Evolutionary conservation across 2,888 invertebrate genomes (phyloP).

Genomic region (Tanaodytes sp.): DNA sequence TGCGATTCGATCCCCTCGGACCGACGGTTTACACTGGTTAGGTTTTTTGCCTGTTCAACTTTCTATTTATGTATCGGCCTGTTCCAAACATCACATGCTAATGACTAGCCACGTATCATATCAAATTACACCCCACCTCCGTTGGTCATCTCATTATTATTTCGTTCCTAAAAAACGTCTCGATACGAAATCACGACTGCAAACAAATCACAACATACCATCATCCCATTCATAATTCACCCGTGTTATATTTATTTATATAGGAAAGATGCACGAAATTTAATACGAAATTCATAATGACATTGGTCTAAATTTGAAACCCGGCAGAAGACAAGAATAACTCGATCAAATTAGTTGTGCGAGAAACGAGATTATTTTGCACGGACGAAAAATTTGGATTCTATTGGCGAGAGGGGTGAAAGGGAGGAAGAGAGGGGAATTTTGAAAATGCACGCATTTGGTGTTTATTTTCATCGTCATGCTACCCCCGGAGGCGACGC

Average conservation of each 20-base stretch:
- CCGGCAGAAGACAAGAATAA: slow-evolving; percentile 15
- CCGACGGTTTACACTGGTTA: slow-evolving; percentile 79
- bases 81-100: slow-evolving; percentile 15
- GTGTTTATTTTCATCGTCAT: slow-evolving; percentile 11
- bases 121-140: not conserved
- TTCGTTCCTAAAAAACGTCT: not conserved
- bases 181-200: not conserved
- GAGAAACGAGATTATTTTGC: too few species aligned
- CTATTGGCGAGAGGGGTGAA: too few species aligned
- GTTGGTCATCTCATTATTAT: too few species aligned
- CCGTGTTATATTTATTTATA: too few species aligned
- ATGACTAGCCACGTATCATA: slow-evolving; percentile 20
- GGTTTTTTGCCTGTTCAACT: slow-evolving; percentile 54
- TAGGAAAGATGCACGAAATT: not conserved
- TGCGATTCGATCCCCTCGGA: slow-evolving; percentile 83
- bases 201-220: not conserved
- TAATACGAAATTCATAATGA: slow-evolving; percentile 6
- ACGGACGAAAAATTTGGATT: too few species aligned
- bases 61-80: slow-evolving; percentile 35
- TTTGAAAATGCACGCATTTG: too few species aligned
- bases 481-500: not conserved
- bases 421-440: too few species aligned
- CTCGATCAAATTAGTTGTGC: slow-evolving; percentile 22
- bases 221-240: too few species aligned
- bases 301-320: slow-evolving; percentile 36